These are phyloP conservation scores for Drosophila navojoa DNA, from an alignment of 1,140 invertebrate species.

Conservation along the genomic window DNA sequence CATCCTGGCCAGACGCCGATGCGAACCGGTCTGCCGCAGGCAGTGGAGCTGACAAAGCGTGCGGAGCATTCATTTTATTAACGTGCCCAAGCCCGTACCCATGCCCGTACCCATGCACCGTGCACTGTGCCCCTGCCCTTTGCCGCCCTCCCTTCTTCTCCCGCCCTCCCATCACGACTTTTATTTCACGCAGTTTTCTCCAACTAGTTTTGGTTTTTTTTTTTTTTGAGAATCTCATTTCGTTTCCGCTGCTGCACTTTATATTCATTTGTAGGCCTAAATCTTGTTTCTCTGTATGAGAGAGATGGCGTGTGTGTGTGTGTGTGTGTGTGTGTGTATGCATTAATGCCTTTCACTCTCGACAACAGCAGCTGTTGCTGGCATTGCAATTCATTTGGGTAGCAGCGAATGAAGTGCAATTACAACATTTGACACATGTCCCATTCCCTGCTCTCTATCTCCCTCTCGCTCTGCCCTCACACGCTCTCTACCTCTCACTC, in stretches of 20 bases:
- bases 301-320: background rate
- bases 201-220: slow-evolving; percentile 2
- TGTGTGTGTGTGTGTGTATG: background rate
- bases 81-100: background rate
- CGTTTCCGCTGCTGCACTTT: slow-evolving; percentile 24
- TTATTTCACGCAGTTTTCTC: slow-evolving; percentile 4
- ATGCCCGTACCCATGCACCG: background rate
- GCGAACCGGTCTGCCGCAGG: slow-evolving; percentile 15
- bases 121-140: background rate
- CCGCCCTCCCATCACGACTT: background rate
- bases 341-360: slow-evolving; percentile 39
- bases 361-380: slow-evolving; percentile 29
- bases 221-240: background rate
- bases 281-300: background rate
- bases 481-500: background rate
- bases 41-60: slow-evolving; percentile 9
- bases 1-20: slow-evolving; percentile 26
- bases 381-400: slow-evolving; percentile 35
- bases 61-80: slow-evolving; percentile 32
- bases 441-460: slow-evolving; percentile 13
- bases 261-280: slow-evolving; percentile 52
- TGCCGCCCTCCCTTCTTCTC: background rate
- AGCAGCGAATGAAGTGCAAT: slow-evolving; percentile 44
- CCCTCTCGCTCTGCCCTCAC: slow-evolving; percentile 1
- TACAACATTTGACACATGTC: slow-evolving; percentile 43